Evolutionary conservation across 1,140 invertebrate genomes (phyloP).

Genomic region (Diachasma alloeum): DNA sequence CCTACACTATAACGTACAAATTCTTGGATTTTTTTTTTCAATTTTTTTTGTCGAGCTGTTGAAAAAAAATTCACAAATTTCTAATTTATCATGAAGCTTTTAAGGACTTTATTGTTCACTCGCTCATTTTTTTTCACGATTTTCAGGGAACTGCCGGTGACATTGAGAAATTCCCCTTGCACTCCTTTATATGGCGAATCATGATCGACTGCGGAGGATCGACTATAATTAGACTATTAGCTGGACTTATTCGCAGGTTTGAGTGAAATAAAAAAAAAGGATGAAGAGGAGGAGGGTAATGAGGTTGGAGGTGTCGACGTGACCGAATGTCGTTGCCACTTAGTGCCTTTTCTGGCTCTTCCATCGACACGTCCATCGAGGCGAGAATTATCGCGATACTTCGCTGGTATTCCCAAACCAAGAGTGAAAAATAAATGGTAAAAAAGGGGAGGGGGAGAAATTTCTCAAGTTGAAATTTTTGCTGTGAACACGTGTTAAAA

Average conservation of each 20-base stretch:
- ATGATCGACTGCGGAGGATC: neutral
- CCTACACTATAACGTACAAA: neutral
- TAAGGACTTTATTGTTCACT: neutral
- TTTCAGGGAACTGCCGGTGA: neutral
- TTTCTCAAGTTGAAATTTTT: conserved; percentile 35
- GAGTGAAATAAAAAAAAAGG: neutral
- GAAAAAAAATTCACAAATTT: neutral
- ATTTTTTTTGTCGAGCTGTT: neutral
- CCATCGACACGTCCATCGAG: conserved; percentile 8
- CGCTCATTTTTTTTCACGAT: neutral
- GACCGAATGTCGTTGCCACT: conserved; percentile 7
- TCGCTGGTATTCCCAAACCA: neutral
- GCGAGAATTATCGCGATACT: conserved; percentile 7
- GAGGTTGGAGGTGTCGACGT: neutral
- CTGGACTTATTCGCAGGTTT: neutral
- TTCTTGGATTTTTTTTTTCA: neutral
- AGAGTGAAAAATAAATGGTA: neutral
- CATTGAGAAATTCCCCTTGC: neutral
- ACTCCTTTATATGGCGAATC: neutral
- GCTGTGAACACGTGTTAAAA: conserved; percentile 46
- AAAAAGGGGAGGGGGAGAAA: neutral
- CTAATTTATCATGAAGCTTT: neutral
- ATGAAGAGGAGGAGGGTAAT: neutral
- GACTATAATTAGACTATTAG: conserved; percentile 8
- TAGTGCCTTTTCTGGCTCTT: neutral